These are phyloP conservation scores for Petrocephalus microphthalmus DNA, from an alignment of 2,113 vertebrate genomes.

Conservation along the genomic window DNA sequence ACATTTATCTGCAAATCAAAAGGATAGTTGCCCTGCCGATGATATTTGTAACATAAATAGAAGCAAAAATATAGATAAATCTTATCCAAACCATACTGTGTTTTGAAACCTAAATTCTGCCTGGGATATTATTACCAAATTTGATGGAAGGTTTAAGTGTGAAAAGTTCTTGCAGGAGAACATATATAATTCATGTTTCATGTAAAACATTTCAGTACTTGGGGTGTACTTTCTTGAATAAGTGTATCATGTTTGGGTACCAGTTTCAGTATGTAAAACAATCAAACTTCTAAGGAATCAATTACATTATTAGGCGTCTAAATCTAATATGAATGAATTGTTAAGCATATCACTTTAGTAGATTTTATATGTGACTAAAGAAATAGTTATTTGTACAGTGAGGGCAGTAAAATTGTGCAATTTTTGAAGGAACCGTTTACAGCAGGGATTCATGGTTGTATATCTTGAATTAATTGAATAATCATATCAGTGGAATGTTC, in stretches of 20 bases:
- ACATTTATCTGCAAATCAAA: neutral
- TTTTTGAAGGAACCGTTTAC: neutral
- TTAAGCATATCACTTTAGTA: conserved; percentile 1
- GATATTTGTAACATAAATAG: neutral
- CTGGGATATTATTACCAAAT: neutral
- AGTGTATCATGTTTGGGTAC: neutral
- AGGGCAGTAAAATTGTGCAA: neutral
- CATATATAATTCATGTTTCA: neutral
- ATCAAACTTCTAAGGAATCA: neutral
- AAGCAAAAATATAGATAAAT: neutral
- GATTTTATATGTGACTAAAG: neutral
- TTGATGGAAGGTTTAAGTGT: neutral
- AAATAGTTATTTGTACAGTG: conserved; percentile 6
- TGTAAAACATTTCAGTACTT: neutral
- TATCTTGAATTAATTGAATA: neutral
- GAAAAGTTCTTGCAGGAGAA: neutral
- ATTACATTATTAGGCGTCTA: neutral
- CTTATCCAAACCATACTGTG: neutral
- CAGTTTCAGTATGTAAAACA: neutral
- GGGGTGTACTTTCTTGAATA: neutral
- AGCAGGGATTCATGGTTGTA: neutral
- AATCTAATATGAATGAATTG: neutral
- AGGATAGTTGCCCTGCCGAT: neutral
- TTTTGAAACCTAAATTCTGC: neutral
- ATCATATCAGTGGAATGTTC: conserved; percentile 7